These are phyloP conservation scores for Idaea aversata DNA, from an alignment of 2,888 invertebrate genomes.

Conservation along the genomic window DNA sequence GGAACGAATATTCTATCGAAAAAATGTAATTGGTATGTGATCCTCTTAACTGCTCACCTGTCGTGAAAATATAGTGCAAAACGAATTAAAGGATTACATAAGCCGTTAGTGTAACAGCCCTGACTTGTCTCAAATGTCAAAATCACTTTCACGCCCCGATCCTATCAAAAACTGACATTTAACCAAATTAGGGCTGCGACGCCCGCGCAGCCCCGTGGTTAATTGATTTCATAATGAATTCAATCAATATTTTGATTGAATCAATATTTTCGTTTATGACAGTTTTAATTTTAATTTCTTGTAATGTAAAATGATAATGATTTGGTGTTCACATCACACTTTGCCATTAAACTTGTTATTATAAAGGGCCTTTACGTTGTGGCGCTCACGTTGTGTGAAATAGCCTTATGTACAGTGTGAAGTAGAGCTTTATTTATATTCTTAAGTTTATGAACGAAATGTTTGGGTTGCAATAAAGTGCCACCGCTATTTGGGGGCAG, in stretches of 20 bases:
- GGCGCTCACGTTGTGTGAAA: too few relatives aligned
- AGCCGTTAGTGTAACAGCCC: slow-evolving; percentile 7
- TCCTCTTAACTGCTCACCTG: neutral
- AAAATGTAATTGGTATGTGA: too few relatives aligned
- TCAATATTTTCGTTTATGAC: slow-evolving; percentile 15
- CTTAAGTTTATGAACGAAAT: too few relatives aligned
- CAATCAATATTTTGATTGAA: slow-evolving; percentile 1
- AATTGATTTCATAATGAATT: slow-evolving; percentile 20
- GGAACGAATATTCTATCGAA: too few relatives aligned
- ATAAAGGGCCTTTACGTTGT: too few relatives aligned
- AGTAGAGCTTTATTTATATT: too few relatives aligned
- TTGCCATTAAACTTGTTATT: too few relatives aligned
- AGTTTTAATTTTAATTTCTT: slow-evolving; percentile 12
- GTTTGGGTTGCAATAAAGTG: too few relatives aligned
- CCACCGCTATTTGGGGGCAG: too few relatives aligned
- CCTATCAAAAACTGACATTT: slow-evolving; percentile 17
- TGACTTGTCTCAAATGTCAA: slow-evolving; percentile 17
- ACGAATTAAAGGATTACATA: neutral
- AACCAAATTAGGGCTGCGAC: slow-evolving; percentile 10
- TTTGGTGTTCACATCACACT: neutral
- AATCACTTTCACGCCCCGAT: slow-evolving; percentile 12
- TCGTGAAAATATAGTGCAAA: neutral
- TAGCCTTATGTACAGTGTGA: too few relatives aligned
- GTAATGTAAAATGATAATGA: neutral
- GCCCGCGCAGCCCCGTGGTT: neutral